Evolutionary conservation across 2,113 vertebrate species (phyloP).

Genomic region (Podarcis muralis): DNA sequence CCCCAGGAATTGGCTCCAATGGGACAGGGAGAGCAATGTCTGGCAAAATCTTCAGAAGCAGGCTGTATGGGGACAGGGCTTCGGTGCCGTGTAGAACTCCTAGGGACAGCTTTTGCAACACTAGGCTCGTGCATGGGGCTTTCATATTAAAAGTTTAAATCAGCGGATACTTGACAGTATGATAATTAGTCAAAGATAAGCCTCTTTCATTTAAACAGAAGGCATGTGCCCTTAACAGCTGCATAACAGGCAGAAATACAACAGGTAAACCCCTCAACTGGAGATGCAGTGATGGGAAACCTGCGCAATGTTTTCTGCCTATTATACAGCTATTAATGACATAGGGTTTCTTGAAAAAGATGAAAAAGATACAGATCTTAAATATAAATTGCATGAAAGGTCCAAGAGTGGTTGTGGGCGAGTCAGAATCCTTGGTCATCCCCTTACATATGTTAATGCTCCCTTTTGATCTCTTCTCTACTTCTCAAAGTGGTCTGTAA

Average conservation of each 20-base stretch:
- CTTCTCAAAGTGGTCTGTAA: neutral
- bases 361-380: neutral
- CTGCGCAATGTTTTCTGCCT: neutral
- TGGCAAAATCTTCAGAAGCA: neutral
- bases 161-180: neutral
- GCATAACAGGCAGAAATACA: neutral
- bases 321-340: neutral
- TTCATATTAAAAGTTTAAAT: neutral
- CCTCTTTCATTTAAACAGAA: neutral
- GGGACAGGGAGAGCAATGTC: neutral
- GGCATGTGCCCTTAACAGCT: neutral
- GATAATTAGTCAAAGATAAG: neutral
- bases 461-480: neutral
- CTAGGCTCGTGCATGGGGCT: neutral
- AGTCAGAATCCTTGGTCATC: neutral
- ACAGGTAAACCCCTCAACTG: neutral
- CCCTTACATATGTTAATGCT: neutral
- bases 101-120: neutral
- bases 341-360: neutral
- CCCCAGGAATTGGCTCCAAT: neutral
- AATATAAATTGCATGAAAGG: neutral
- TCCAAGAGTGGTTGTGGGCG: neutral
- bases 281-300: neutral
- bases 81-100: neutral
- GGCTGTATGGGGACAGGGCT: neutral